phyloP scores from a whole-genome alignment of 2,888 invertebrate genomes.

The Tachina grossa region DNA sequence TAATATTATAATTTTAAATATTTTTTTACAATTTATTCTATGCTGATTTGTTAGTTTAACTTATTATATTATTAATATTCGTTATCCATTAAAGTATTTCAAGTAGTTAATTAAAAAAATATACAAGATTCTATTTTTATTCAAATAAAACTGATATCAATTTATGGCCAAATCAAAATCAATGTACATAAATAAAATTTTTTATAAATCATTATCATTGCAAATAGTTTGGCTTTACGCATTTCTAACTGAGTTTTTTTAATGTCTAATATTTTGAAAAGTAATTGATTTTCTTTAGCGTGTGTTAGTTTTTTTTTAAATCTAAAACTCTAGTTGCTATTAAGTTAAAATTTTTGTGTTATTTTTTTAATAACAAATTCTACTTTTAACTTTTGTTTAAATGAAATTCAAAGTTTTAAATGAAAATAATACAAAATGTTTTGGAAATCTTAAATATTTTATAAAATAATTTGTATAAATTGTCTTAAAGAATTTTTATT shows the following conservation, averaged over 20 bases:
- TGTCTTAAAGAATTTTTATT: conserved; percentile 43
- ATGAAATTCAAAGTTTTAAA: conserved; percentile 15
- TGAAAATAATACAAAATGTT: conserved; percentile 9
- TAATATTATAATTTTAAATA: conserved; percentile 37
- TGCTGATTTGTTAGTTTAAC: neutral
- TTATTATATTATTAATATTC: conserved; percentile 31
- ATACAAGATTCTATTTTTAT: neutral
- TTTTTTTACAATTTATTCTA: conserved; percentile 49
- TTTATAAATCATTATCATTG: conserved; percentile 30
- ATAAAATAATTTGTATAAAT: conserved; percentile 71
- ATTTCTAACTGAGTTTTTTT: conserved; percentile 9
- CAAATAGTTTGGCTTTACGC: conserved; percentile 49
- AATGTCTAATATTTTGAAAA: conserved; percentile 60
- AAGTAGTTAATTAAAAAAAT: conserved; percentile 19
- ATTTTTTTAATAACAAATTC: neutral
- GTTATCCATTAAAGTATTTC: conserved; percentile 23
- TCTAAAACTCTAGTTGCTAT: conserved; percentile 38
- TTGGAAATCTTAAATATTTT: conserved; percentile 44
- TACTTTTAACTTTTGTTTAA: neutral
- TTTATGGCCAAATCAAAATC: too few species aligned
- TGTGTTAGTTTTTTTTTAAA: conserved; percentile 55
- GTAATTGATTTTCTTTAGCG: conserved; percentile 49
- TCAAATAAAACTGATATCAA: neutral
- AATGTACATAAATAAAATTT: neutral
- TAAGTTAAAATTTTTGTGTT: neutral